Conservation (phyloP, 92 coral and sea anemone genomes). For the Parazoanthus darwini region DNA sequence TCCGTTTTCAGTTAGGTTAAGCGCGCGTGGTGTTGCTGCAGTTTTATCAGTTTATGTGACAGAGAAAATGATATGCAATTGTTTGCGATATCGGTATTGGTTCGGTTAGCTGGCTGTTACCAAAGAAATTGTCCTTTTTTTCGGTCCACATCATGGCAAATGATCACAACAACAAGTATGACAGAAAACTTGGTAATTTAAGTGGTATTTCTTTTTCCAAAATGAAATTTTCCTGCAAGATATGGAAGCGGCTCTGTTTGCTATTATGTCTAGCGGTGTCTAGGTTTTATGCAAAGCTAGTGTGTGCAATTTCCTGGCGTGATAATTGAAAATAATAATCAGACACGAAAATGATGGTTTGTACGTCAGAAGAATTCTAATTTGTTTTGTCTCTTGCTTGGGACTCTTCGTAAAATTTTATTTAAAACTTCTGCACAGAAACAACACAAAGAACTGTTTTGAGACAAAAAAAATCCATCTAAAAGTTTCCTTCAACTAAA, state of each 20-base stretch:
- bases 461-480: background rate
- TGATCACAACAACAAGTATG: background rate
- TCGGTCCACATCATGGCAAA: background rate
- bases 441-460: background rate
- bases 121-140: background rate
- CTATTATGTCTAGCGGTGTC: conserved; percentile 43
- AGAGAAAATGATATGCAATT: conserved; percentile 21
- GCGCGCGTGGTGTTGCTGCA: background rate
- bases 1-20: background rate
- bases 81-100: conserved; percentile 16
- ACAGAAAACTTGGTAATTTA: background rate
- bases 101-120: background rate
- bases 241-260: background rate
- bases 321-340: conserved; percentile 16
- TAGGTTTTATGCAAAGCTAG: conserved; percentile 47
- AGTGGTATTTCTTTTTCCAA: background rate
- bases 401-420: background rate
- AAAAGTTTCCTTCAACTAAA: background rate
- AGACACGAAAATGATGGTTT: conserved; percentile 20
- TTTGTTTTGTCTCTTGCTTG: background rate
- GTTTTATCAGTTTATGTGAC: background rate
- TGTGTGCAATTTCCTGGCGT: conserved; percentile 47
- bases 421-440: background rate
- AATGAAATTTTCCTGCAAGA: background rate
- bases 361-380: background rate